A percentile compares a stretch with the other conserved stretches of the same genome.
Conservation (phyloP, 2,113 vertebrate genomes). For the Syngnathus scovelli region DNA sequence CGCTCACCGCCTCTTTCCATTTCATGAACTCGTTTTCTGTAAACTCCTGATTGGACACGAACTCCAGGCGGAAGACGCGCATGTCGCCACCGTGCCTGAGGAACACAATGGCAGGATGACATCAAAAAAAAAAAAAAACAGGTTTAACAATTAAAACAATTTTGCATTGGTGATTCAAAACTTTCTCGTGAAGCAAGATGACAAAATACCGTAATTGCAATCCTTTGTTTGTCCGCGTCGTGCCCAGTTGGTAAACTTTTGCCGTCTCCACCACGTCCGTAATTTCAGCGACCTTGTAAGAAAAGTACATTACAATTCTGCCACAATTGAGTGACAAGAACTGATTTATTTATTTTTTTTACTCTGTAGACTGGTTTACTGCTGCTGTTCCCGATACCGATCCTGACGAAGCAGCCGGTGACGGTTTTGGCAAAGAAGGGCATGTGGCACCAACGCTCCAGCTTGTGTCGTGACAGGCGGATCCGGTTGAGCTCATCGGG, state of each 20-base stretch:
- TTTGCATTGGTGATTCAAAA: neutral
- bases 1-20: constrained; percentile 97
- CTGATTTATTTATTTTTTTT: constrained; percentile 10
- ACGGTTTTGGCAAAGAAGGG: constrained; percentile 97
- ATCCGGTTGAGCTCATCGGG: constrained; percentile 92
- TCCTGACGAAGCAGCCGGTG: constrained; percentile 94
- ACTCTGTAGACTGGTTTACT: constrained; percentile 98
- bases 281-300: constrained; percentile 89
- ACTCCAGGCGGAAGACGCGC: constrained; percentile 93
- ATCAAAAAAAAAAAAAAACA: neutral
- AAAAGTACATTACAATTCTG: neutral
- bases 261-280: constrained; percentile 95
- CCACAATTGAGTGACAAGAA: neutral
- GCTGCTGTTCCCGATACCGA: constrained; percentile 97
- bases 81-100: constrained; percentile 90
- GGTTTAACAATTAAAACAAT: no score
- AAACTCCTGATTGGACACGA: constrained; percentile 98
- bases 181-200: neutral
- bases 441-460: constrained; percentile 99
- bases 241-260: constrained; percentile 94
- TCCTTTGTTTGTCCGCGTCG: constrained; percentile 96
- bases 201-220: constrained; percentile 81
- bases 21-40: constrained; percentile 98
- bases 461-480: constrained; percentile 91
- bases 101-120: neutral